Evolutionary conservation across 2,113 vertebrate genomes (phyloP).

Genomic region (Odobenus rosmarus): DNA sequence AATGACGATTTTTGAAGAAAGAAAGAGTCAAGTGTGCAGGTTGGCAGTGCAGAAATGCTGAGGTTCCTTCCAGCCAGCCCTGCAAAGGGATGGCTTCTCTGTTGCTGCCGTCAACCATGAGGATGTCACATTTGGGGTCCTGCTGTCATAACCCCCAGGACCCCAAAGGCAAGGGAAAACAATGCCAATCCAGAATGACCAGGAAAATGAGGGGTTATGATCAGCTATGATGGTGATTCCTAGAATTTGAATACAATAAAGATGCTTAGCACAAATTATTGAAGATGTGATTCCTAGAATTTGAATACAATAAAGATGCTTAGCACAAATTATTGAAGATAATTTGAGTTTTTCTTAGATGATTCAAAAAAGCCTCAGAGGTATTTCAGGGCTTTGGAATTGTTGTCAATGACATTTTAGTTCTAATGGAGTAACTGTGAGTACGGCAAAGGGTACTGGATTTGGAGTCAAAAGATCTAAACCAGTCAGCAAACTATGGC

Average conservation of each 20-base stretch:
- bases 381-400: slow-evolving; percentile 8
- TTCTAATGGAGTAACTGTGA: not conserved
- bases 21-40: slow-evolving; percentile 66
- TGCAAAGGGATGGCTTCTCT: not conserved
- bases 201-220: not conserved
- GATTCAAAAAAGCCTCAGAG: not conserved
- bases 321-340: not conserved
- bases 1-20: slow-evolving; percentile 24
- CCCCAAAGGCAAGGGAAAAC: not conserved
- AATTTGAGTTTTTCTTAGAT: slow-evolving; percentile 56
- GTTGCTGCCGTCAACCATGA: not conserved
- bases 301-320: not conserved
- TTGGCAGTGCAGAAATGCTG: slow-evolving; percentile 51
- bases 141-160: not conserved
- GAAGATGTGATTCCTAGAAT: not conserved
- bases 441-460: not conserved
- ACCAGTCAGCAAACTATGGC: not conserved
- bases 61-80: not conserved
- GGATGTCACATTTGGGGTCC: not conserved
- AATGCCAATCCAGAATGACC: not conserved
- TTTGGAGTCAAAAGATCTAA: slow-evolving; percentile 28
- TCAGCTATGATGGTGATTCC: slow-evolving; percentile 1
- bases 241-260: not conserved
- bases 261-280: not conserved
- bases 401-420: slow-evolving; percentile 33